These are phyloP conservation scores for Aphelinus certus DNA, from an alignment of 1,140 invertebrate genomes.

Conservation along the genomic window DNA sequence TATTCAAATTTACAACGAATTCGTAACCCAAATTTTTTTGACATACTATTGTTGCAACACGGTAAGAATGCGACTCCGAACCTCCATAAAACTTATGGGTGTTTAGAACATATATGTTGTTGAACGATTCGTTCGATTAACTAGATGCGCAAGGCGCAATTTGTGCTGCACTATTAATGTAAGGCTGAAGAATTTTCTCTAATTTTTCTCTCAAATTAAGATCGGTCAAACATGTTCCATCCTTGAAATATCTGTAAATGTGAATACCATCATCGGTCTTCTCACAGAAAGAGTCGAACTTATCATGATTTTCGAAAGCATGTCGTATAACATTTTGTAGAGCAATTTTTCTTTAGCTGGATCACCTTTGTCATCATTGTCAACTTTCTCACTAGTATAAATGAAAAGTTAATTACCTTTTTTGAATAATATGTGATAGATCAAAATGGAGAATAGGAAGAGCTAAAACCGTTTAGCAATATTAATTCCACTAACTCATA, in stretches of 20 bases:
- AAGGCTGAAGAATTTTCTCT: slow-evolving; percentile 29
- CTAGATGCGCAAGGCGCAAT: slow-evolving; percentile 33
- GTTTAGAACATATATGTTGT: slow-evolving; percentile 10
- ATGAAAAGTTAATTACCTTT: no score
- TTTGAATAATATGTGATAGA: no score
- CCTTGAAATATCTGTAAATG: slow-evolving; percentile 31
- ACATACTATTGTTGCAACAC: slow-evolving; percentile 28
- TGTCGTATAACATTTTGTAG: slow-evolving; percentile 18
- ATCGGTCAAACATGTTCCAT: slow-evolving; percentile 28
- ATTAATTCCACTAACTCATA: no score
- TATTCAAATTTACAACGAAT: slow-evolving; percentile 27
- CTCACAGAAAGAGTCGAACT: slow-evolving; percentile 14
- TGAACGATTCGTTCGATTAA: slow-evolving; percentile 33
- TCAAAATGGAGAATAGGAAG: no score
- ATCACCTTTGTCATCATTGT: slow-evolving; percentile 14
- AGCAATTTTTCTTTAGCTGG: background rate
- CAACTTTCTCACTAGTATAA: no score
- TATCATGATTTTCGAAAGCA: slow-evolving; percentile 12
- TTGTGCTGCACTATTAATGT: slow-evolving; percentile 8
- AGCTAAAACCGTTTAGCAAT: no score
- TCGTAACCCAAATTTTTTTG: slow-evolving; percentile 35
- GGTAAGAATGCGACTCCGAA: slow-evolving; percentile 33
- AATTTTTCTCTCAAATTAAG: slow-evolving; percentile 7
- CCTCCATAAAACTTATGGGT: slow-evolving; percentile 33
- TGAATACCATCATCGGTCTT: slow-evolving; percentile 4